phyloP scores from a whole-genome alignment of 2,113 vertebrate genomes.

The Poecilia latipinna region DNA sequence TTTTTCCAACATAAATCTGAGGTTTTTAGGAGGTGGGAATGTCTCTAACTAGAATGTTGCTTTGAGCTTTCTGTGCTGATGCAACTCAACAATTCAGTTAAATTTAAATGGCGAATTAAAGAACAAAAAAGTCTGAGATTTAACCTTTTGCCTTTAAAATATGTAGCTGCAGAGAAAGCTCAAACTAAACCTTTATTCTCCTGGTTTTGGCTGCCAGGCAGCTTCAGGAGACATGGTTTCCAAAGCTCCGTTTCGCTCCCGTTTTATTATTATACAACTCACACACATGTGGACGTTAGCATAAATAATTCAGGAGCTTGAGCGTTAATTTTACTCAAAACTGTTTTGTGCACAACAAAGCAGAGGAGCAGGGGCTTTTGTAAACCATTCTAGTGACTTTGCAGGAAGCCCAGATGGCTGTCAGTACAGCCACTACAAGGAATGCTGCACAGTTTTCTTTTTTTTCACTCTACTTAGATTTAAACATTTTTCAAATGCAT shows the following conservation, averaged over 20 bases:
- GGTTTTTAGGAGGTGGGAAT: slow-evolving; percentile 58
- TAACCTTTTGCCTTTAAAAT: slow-evolving; percentile 14
- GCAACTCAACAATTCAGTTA: slow-evolving; percentile 3
- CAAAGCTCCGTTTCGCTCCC: slow-evolving; percentile 33
- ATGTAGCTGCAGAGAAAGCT: slow-evolving; percentile 73
- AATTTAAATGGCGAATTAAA: slow-evolving; percentile 23
- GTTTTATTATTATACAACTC: slow-evolving; percentile 36
- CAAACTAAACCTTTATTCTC: slow-evolving; percentile 53
- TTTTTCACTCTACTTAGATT: slow-evolving; percentile 33
- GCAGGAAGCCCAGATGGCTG: slow-evolving; percentile 55
- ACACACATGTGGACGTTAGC: slow-evolving; percentile 33
- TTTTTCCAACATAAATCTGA: slow-evolving; percentile 71
- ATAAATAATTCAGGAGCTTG: slow-evolving; percentile 59
- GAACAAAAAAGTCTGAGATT: neutral
- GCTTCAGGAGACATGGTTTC: slow-evolving; percentile 70
- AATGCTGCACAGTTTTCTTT: slow-evolving; percentile 32
- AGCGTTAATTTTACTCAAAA: slow-evolving; percentile 38
- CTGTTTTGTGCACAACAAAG: slow-evolving; percentile 52
- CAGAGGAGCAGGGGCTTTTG: slow-evolving; percentile 27
- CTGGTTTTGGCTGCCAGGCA: slow-evolving; percentile 46
- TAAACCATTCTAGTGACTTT: slow-evolving; percentile 76
- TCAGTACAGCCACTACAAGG: slow-evolving; percentile 64
- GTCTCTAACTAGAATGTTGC: slow-evolving; percentile 54
- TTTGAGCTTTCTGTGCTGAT: slow-evolving; percentile 77
- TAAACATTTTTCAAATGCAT: slow-evolving; percentile 77